Conservation (phyloP, 2,113 vertebrate genomes). For the Vireo altiloquus region DNA sequence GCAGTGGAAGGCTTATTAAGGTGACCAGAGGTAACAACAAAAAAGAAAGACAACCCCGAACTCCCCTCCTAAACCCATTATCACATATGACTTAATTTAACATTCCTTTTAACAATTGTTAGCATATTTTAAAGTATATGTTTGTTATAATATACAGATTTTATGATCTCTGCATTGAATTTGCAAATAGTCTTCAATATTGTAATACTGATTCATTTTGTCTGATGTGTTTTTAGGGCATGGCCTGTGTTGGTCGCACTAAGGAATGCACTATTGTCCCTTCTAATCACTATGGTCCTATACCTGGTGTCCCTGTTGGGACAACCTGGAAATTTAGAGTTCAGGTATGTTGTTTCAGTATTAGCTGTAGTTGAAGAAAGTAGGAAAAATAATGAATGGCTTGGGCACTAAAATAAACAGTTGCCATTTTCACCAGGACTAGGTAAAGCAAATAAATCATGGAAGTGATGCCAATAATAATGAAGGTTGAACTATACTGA, state of each 20-base stretch:
- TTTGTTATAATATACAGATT: not conserved
- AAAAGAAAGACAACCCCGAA: not conserved
- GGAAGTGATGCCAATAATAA: rapidly evolving
- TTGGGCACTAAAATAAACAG: not conserved
- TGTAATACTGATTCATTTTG: not conserved
- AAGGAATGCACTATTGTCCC: slow-evolving; percentile 98
- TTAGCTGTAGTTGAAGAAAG: not conserved
- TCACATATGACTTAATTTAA: not conserved
- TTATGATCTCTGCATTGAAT: not conserved
- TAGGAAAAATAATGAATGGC: not conserved
- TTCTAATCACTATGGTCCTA: slow-evolving; percentile 95
- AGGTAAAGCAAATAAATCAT: not conserved
- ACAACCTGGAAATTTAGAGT: slow-evolving; percentile 98
- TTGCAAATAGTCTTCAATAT: not conserved
- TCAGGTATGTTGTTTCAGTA: slow-evolving; percentile 77
- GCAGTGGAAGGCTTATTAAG: not conserved
- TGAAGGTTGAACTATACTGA: not conserved
- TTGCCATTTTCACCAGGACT: not conserved
- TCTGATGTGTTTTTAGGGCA: slow-evolving; percentile 80
- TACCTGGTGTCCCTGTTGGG: slow-evolving; percentile 94
- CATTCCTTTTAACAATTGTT: not conserved
- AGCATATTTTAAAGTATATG: not conserved
- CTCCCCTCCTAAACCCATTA: not conserved
- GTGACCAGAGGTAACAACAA: not conserved
- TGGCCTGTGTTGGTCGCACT: slow-evolving; percentile 98